Percentiles rank a stretch among this genome's conserved stretches.
These are phyloP conservation scores for Pseudochaenichthys georgianus DNA, from an alignment of 2,797 vertebrate species.

Conservation along the genomic window DNA sequence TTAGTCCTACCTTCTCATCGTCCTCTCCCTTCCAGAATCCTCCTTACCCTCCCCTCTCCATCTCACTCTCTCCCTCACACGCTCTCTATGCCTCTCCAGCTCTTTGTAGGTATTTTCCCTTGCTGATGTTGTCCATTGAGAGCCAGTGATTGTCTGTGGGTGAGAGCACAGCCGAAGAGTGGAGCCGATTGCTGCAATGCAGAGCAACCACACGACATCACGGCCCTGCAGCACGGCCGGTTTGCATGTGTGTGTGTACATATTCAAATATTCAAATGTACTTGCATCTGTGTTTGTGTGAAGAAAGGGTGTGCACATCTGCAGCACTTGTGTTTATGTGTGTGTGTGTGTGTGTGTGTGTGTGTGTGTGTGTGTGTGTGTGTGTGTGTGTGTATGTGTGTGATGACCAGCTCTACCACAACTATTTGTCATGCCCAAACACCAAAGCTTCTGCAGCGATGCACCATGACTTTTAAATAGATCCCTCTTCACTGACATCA, in stretches of 20 bases:
- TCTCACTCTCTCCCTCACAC: neutral
- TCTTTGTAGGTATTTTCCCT: slow-evolving; percentile 72
- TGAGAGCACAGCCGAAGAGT: slow-evolving; percentile 70
- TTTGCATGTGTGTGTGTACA: slow-evolving; percentile 63
- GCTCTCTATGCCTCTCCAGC: slow-evolving; percentile 30
- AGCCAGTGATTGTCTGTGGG: slow-evolving; percentile 75
- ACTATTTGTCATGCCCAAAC: slow-evolving; percentile 82
- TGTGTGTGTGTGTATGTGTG: slow-evolving; percentile 17
- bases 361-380: too few species aligned
- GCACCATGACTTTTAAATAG: slow-evolving; percentile 80
- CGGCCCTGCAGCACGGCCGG: slow-evolving; percentile 52
- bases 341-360: too few species aligned
- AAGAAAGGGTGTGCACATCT: slow-evolving; percentile 20
- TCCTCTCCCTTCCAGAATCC: slow-evolving; percentile 47
- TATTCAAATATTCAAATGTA: slow-evolving; percentile 57
- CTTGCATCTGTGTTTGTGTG: slow-evolving; percentile 41
- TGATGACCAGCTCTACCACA: slow-evolving; percentile 65
- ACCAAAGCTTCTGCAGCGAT: slow-evolving; percentile 78
- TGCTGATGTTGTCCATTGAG: slow-evolving; percentile 78
- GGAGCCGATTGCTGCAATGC: slow-evolving; percentile 81
- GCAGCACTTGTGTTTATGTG: slow-evolving; percentile 46
- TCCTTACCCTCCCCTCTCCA: slow-evolving; percentile 18
- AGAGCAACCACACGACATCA: slow-evolving; percentile 74
- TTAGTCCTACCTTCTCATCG: slow-evolving; percentile 65
- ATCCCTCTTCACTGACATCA: slow-evolving; percentile 76